Evolutionary conservation across 2,797 vertebrate genomes (phyloP).

Genomic region (Gymnoscopelus braueri): DNA sequence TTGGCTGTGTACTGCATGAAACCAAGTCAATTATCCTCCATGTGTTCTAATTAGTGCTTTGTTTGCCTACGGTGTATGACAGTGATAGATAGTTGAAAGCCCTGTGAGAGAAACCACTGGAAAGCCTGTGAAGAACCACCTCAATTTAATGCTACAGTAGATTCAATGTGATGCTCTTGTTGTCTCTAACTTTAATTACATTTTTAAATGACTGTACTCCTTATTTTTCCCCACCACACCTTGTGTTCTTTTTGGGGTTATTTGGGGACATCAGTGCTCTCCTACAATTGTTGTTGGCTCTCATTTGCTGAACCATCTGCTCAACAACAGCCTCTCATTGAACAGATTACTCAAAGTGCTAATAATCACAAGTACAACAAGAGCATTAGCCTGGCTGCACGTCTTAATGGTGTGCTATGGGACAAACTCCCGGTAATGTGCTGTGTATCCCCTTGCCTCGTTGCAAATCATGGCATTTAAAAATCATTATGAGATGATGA

Average conservation of each 20-base stretch:
- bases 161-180: slow-evolving; percentile 57
- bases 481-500: slow-evolving; percentile 69
- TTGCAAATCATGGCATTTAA: slow-evolving; percentile 66
- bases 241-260: slow-evolving; percentile 32
- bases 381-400: slow-evolving; percentile 51
- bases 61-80: slow-evolving; percentile 31
- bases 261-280: neutral
- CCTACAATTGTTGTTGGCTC: slow-evolving; percentile 44
- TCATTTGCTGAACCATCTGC: slow-evolving; percentile 61
- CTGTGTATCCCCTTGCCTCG: slow-evolving; percentile 33
- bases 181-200: slow-evolving; percentile 50
- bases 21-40: slow-evolving; percentile 47
- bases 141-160: slow-evolving; percentile 52
- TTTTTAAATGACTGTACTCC: slow-evolving; percentile 52
- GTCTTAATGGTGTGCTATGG: slow-evolving; percentile 66
- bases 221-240: slow-evolving; percentile 65
- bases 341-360: slow-evolving; percentile 55
- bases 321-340: slow-evolving; percentile 41
- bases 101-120: slow-evolving; percentile 39
- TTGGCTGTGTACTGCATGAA: slow-evolving; percentile 24
- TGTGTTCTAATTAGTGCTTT: slow-evolving; percentile 34
- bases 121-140: slow-evolving; percentile 45
- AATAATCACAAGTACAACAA: slow-evolving; percentile 47
- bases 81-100: slow-evolving; percentile 33
- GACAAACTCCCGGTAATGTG: slow-evolving; percentile 44